Base-by-base conservation (phyloP, 35 echinoderm and acorn worm genomes). In the Amphiura filiformis region DNA sequence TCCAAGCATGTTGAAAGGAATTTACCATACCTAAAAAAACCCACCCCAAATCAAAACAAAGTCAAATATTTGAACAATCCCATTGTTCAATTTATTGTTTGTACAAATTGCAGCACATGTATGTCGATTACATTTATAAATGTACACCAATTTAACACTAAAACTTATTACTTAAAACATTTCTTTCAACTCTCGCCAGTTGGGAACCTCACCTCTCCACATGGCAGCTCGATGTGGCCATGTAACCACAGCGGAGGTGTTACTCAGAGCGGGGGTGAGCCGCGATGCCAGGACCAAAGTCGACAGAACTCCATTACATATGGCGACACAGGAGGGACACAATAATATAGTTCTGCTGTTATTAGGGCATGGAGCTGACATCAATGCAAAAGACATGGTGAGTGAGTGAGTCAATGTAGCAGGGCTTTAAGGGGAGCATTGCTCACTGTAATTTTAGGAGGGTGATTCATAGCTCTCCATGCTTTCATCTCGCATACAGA, bases 361-460 rank as follows among this genome's bases (percentile, higher is more conserved):
- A 36, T 0, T 98, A 36, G 79, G 41, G 32, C 86, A 92, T 92
- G 90, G 89, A 38, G 96, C 96, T 33, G 93, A 91, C 86, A 37
- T 98, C 33, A 89, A 94, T 94, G 96, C 96, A 28, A 91, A 87
- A n/a, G 96, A 98, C 76, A 98, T 98, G 96, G 96, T 98, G 89
- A 61, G 92, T 86, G 3, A 14, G 38, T n/a, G n/a, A n/a, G n/a
- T n/a, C n/a, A n/a, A n/a, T n/a, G n/a, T n/a, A n/a, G n/a, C n/a
- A n/a, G 26, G 31, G 28, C 40, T 38, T 81, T 57, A 32, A 32
- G 0, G 82, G 14, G 18, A 14, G 4, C 11, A 13, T n/a, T 1
- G 32, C 38, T n/a, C 79, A 81, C 22, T 23, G 7, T 13, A 81
- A 81, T 36, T 81, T n/a, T 36, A 81, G 38, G 38, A 34, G 77